Percentiles rank a stretch among this genome's conserved stretches.
Conservation (phyloP, 2,888 invertebrate species). For the Oligia strigilis region DNA sequence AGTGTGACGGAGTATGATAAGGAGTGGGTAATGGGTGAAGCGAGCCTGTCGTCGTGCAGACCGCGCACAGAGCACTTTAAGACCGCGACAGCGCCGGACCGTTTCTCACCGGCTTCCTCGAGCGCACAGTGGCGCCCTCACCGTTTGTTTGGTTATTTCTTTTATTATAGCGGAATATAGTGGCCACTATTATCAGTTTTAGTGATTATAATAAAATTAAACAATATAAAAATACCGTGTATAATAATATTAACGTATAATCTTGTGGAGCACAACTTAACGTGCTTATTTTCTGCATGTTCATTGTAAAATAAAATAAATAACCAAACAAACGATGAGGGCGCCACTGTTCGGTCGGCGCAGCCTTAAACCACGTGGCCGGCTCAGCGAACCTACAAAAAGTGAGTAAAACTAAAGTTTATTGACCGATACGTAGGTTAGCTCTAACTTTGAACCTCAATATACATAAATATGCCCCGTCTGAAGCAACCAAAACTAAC, state of each 20-base stretch:
- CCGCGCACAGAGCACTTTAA: constrained; percentile 38
- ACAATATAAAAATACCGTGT: too few relatives aligned
- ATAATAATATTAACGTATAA: too few relatives aligned
- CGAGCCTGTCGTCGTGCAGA: constrained; percentile 85
- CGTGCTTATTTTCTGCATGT: too few relatives aligned
- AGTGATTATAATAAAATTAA: too few relatives aligned
- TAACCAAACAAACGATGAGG: constrained; percentile 6
- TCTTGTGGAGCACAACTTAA: too few relatives aligned
- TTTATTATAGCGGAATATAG: too few relatives aligned
- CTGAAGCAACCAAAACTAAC: constrained; percentile 8
- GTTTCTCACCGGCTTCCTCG: constrained; percentile 68
- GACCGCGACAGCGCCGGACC: constrained; percentile 81
- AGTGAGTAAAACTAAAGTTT: constrained; percentile 77
- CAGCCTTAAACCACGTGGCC: constrained; percentile 83
- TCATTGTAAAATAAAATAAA: background rate
- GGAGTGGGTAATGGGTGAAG: constrained; percentile 60
- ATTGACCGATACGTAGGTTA: constrained; percentile 55
- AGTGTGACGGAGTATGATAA: constrained; percentile 74
- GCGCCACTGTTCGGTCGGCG: too few relatives aligned
- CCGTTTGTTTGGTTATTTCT: too few relatives aligned
- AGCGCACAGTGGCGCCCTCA: too few relatives aligned
- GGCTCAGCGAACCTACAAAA: constrained; percentile 78
- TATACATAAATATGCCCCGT: background rate
- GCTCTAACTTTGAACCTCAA: constrained; percentile 37
- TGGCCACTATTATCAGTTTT: too few relatives aligned